These are phyloP conservation scores for Coluber constrictor DNA, from an alignment of 2,797 vertebrate genomes.

Conservation along the genomic window DNA sequence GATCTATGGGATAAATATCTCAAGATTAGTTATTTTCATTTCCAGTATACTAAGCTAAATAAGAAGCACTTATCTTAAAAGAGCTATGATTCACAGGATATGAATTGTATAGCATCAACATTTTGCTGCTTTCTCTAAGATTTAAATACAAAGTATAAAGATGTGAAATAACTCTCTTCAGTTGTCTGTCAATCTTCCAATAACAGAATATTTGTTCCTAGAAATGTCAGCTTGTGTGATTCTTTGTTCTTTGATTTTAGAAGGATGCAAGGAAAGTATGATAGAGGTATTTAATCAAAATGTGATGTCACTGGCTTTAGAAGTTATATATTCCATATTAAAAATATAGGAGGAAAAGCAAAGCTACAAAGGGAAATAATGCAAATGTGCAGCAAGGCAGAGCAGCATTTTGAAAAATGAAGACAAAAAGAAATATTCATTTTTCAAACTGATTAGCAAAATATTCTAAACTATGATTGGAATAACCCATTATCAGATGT, in stretches of 20 bases:
- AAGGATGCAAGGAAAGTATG: too few relatives aligned
- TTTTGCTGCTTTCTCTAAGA: slow-evolving; percentile 15
- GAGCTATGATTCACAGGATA: not conserved
- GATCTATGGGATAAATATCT: slow-evolving; percentile 1
- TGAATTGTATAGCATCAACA: not conserved
- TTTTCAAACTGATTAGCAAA: too few relatives aligned
- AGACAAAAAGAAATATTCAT: too few relatives aligned
- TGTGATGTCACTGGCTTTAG: too few relatives aligned
- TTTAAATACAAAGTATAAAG: slow-evolving; percentile 16
- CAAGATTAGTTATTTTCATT: slow-evolving; percentile 18
- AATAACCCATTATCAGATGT: too few relatives aligned
- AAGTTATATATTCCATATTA: too few relatives aligned
- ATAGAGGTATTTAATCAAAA: too few relatives aligned
- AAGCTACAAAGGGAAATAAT: too few relatives aligned
- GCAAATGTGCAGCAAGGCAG: too few relatives aligned
- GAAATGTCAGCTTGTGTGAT: not conserved
- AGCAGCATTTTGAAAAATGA: too few relatives aligned
- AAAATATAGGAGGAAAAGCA: too few relatives aligned
- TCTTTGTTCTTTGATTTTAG: not conserved
- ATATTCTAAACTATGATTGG: too few relatives aligned
- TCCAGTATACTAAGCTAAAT: slow-evolving; percentile 25
- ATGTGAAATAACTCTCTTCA: not conserved
- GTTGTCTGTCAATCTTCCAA: not conserved
- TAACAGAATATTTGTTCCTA: not conserved
- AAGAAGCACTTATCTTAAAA: slow-evolving; percentile 21